These are phyloP conservation scores for Meiosimyza platycephala DNA, from an alignment of 2,888 invertebrate genomes.

Conservation along the genomic window DNA sequence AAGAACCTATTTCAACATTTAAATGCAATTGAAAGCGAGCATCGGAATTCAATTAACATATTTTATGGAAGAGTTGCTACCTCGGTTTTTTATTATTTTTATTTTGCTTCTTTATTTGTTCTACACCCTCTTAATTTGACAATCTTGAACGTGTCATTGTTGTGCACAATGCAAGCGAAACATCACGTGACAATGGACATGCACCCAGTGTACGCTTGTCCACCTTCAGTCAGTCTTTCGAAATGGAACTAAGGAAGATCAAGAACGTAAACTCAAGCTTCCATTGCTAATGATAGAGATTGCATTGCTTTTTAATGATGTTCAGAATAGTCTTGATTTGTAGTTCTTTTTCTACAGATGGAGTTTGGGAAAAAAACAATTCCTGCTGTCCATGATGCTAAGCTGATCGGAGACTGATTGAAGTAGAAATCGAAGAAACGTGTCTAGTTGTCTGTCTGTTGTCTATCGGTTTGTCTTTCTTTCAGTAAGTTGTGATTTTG, in stretches of 20 bases:
- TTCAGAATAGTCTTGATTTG: not conserved
- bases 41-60: constrained; percentile 35
- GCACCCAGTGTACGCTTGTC: not conserved
- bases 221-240: too few species aligned
- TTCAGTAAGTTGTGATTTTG: constrained; percentile 19
- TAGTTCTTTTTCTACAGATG: too few species aligned
- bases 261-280: too few species aligned
- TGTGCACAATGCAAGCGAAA: not conserved
- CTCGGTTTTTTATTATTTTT: not conserved
- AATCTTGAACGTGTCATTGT: constrained; percentile 5
- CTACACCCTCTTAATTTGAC: constrained; percentile 22
- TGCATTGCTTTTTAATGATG: constrained; percentile 35
- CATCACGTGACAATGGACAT: constrained; percentile 25
- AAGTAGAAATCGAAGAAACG: constrained; percentile 34
- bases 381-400: not conserved
- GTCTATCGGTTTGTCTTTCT: constrained; percentile 6
- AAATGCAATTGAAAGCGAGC: constrained; percentile 16
- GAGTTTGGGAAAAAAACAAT: too few species aligned
- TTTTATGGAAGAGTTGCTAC: constrained; percentile 23
- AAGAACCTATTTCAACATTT: not conserved
- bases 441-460: constrained; percentile 23
- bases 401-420: constrained; percentile 34
- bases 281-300: constrained; percentile 28
- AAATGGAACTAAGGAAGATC: too few species aligned
- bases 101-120: not conserved